Base-by-base conservation (phyloP, 2,113 vertebrate genomes). In the Pangasianodon gigas region DNA sequence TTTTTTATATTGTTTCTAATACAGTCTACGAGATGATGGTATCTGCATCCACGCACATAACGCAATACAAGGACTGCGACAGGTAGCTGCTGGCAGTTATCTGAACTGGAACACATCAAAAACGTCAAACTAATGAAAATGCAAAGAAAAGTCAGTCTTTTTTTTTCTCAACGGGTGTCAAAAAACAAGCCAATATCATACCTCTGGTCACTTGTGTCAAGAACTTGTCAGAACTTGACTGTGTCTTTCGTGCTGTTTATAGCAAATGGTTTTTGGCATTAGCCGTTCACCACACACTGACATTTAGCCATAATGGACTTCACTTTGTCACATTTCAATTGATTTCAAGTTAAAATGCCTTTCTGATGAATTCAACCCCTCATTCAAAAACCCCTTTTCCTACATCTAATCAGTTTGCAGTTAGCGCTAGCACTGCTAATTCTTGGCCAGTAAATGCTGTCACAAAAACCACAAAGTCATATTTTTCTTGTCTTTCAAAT, bases 41-140 rank as follows among this genome's bases (percentile, higher is more conserved):
- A 65, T 87, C 90, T 74, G 85, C 89, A 90, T 75, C 84, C 89
- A 84, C 32, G 87, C 91, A 92, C 79, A 90, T 90, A 54, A 81
- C 91, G 90, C 41, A 54, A 92, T 90, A 92, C 91, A 91, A 92
- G 88, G 91, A 91, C 86, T 44, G 91, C 89, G 92, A 86, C 71
- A 1, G 91, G 92, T 94, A 86, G 92, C 96, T 96, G 96, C 96
- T 95, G 96, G 96, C 96, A 96, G 95, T 92, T 81, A 93, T 92
- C 89, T 85, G 6, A n/a, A 91, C 93, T 89, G 54, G 75, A 88
- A 88, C 37, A 89, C 62, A 54, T 86, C 85, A 89, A 91, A 77
- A 91, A 41, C 10, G 91, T 91, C 65, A 85, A 80, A 52, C 18
- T 37, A 54, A 74, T 71, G 46, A 52, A 56, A 37, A 37, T n/a